Conservation (phyloP, 2,113 vertebrate species). For the Prunella himalayana region DNA sequence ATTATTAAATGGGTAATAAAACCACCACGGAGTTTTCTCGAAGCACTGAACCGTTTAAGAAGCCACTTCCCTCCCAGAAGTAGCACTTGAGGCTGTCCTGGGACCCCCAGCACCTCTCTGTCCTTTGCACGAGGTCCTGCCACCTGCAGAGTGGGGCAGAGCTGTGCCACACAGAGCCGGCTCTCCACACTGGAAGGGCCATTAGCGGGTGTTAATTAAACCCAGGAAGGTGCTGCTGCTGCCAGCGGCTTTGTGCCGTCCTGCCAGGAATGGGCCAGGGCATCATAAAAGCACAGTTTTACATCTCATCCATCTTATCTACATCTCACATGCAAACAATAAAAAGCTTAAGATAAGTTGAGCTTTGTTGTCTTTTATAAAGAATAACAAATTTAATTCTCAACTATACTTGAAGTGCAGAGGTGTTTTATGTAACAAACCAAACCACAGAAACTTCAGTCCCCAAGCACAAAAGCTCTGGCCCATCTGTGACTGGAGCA, state of each 20-base stretch:
- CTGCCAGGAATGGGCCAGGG: neutral
- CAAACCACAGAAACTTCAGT: too few species aligned
- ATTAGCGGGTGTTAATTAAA: accelerated
- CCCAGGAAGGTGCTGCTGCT: neutral
- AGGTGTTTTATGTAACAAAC: neutral
- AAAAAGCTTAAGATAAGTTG: neutral
- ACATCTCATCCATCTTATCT: neutral
- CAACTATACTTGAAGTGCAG: neutral
- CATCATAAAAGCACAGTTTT: neutral
- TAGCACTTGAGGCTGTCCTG: accelerated
- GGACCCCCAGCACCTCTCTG: neutral
- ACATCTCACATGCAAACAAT: neutral
- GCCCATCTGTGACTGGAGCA: neutral
- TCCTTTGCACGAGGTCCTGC: neutral
- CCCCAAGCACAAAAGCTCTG: neutral
- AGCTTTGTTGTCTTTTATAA: neutral
- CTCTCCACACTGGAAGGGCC: neutral
- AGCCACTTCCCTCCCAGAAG: neutral
- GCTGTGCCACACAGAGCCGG: neutral
- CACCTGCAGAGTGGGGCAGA: neutral
- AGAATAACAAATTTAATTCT: neutral
- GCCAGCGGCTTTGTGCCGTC: neutral
- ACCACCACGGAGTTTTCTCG: accelerated
- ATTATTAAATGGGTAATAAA: accelerated
- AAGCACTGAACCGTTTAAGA: accelerated